Conservation (phyloP, 2,888 invertebrate species). For the Anoncus sp. region DNA sequence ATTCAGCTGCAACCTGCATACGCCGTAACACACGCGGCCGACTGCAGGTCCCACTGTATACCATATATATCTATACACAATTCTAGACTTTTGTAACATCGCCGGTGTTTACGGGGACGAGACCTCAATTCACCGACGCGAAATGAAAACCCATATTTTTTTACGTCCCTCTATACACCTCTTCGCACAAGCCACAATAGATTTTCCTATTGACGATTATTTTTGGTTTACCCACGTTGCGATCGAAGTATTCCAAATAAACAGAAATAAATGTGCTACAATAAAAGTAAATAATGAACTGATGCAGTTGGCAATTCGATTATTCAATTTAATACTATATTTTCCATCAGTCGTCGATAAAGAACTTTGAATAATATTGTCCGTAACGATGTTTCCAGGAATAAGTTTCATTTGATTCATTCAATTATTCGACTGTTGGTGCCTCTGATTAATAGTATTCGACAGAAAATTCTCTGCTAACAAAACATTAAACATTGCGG, state of each 20-base stretch:
- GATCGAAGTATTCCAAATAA: neutral
- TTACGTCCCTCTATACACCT: neutral
- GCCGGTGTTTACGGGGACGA: slow-evolving; percentile 40
- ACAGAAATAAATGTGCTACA: neutral
- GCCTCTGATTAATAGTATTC: too few relatives aligned
- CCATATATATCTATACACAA: slow-evolving; percentile 12
- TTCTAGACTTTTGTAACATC: slow-evolving; percentile 31
- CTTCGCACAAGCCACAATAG: neutral
- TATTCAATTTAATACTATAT: too few relatives aligned
- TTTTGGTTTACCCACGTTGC: neutral
- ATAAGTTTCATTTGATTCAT: too few relatives aligned
- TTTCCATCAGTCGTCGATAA: neutral
- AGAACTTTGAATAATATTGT: too few relatives aligned
- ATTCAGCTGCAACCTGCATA: slow-evolving; percentile 75
- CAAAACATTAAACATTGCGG: too few relatives aligned
- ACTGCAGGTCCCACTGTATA: slow-evolving; percentile 78
- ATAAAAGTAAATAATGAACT: neutral
- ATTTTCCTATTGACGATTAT: neutral
- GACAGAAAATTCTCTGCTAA: too few relatives aligned
- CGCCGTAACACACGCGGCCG: slow-evolving; percentile 53
- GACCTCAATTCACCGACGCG: slow-evolving; percentile 38
- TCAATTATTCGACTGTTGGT: too few relatives aligned
- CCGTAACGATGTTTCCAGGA: too few relatives aligned
- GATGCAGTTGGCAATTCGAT: neutral
- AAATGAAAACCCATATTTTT: slow-evolving; percentile 29